Evolutionary conservation across 35 echinoderm and acorn worm species (phyloP), one percentile per base, ranked within the genome.

Genomic region (Nesometra sesokonis): DNA sequence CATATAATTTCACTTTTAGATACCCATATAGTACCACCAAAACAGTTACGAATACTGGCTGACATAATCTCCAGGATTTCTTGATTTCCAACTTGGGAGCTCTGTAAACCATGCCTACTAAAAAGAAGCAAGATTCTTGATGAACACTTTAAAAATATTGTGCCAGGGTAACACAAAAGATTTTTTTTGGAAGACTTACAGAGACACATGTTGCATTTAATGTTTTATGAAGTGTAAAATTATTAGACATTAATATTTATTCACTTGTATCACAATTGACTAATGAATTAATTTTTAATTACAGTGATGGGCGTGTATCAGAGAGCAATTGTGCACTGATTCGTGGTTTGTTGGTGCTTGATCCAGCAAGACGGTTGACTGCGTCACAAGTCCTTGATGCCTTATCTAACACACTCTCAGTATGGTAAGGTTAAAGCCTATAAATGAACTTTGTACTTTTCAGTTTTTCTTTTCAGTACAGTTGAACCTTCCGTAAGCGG

Each of bases 271-370:
- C 21, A 67, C 52, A 67, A 15, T 43, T 7, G 4, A 4, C 5
- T 30, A 87, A 3, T 88, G 13, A 89, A 29, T 35, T 36, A 82
- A 67, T 87, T 78, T 82, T 57, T 77, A 76, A 36, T 85, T 90
- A 33, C 57, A 99, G 96, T 89, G 96, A 99, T 90, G 93, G 93
- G 0, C 87, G 96, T 35, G 96, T 99, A 2, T 99, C 96, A 3
- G 96, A 99, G 84, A 99, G 88, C 34, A 99, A 93, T 13, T 88
- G 87, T 34, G 77, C 86, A 82, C 85, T 94, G 17, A 94, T 94
- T 38, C 78, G 83, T 35, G 92, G 87, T 36, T 87, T 99, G 37
- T 79, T 99, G 30, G 96, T 99, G 30, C 77, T 99, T 33, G 90
- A 99, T 81, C 90, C 96, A 32, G 78, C 90, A 0, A 89, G 85